Evolutionary conservation across 2,888 invertebrate genomes (phyloP), one percentile per base, ranked within the genome.

Genomic region (Anticlea derivata): DNA sequence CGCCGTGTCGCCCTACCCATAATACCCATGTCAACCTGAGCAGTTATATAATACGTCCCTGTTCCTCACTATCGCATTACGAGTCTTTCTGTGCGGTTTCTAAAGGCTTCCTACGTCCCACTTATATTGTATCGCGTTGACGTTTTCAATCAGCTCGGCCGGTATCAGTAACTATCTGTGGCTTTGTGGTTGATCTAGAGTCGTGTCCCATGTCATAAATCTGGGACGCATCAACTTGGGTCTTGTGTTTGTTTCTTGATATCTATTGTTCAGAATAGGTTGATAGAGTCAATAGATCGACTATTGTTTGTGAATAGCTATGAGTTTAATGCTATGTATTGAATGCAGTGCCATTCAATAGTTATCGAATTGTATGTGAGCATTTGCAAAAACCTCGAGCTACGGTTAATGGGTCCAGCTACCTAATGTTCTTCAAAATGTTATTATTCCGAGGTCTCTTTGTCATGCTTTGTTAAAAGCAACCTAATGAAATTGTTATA

Each of bases 91-190:
- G 68, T 68, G 66, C 70, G 78, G 83, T 86, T 86, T 87, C 79
- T 85, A 87, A 79, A 80, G 83, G 79, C 67, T 84, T 86, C 83
- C 86, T 75, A 70, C 68, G 77, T 68, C 69, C 78, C 64, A 77
- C 71, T 80, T 75, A 72, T 77, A 77, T 75, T 72, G 73, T 80
- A 73, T 78, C 75, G 61, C 53, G 66, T 71, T 73, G 75, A 76
- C 73, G 64, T 73, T 77, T 74, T 71, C 74, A 74, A 77, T 78
- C 74, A 76, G 66, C 50, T 40, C 40, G 38, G 41, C 24, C 39
- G 44, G 45, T 56, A 60, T 60, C 62, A 55, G 60, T 49, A 35
- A 54, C 54, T 60, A 62, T 62, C 58, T 53, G 46, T 40, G 50
- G 54, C 57, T 54, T 61, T 61, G 61, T 55, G 62, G 58, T 53